Conservation (phyloP, 2,888 invertebrate genomes). For the Tetropium fuscum region DNA sequence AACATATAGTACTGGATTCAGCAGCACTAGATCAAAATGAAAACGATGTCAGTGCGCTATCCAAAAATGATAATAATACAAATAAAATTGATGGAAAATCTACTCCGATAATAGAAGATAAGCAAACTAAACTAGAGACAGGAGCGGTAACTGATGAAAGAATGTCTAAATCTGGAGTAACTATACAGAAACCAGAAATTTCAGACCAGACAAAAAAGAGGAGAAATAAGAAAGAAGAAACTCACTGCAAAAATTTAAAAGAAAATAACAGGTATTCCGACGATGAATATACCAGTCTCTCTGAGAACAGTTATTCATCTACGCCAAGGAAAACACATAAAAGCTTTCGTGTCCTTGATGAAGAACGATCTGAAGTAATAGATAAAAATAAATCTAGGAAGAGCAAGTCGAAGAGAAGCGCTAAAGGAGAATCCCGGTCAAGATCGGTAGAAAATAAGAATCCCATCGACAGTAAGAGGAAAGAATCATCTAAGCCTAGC, state of each 20-base stretch:
- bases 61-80: too few species aligned
- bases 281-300: conserved; percentile 37
- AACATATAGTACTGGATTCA: too few species aligned
- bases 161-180: too few species aligned
- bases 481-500: conserved; percentile 44
- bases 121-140: too few species aligned
- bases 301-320: conserved; percentile 35
- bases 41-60: too few species aligned
- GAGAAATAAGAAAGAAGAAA: neutral
- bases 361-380: conserved; percentile 47
- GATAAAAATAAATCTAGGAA: conserved; percentile 38
- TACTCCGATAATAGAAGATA: too few species aligned
- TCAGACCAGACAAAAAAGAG: neutral
- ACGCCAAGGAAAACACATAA: conserved; percentile 52
- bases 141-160: too few species aligned
- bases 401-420: conserved; percentile 30
- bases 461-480: conserved; percentile 29
- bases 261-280: too few species aligned
- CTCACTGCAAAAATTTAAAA: too few species aligned
- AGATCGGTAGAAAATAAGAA: conserved; percentile 53
- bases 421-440: conserved; percentile 47
- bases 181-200: too few species aligned
- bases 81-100: too few species aligned
- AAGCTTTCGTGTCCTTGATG: conserved; percentile 61
- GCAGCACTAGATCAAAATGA: too few species aligned